A percentile compares a stretch with the other conserved stretches of the same genome.
These are phyloP conservation scores for Acanthis flammea DNA, from an alignment of 2,797 vertebrate species.

Conservation along the genomic window DNA sequence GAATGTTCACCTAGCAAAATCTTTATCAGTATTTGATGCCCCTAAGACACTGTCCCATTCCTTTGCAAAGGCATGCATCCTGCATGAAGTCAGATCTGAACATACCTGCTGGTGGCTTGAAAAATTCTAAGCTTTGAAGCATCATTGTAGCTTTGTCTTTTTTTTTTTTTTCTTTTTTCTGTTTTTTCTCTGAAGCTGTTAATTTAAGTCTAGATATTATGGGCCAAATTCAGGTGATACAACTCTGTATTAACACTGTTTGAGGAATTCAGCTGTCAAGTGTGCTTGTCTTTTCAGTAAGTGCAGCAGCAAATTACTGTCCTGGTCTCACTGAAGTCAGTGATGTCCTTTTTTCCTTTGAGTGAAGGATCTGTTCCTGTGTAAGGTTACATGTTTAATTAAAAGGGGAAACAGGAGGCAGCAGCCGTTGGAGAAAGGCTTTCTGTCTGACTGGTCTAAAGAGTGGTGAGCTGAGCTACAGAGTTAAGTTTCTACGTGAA, in stretches of 20 bases:
- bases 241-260: background rate
- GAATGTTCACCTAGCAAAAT: background rate
- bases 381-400: slow-evolving; percentile 55
- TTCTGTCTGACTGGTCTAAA: background rate
- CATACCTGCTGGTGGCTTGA: background rate
- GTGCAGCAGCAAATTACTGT: background rate
- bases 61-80: background rate
- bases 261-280: background rate
- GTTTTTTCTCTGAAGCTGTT: background rate
- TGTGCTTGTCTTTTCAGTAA: background rate
- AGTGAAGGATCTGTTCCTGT: background rate
- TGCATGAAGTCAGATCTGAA: background rate
- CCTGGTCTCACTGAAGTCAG: background rate
- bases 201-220: background rate
- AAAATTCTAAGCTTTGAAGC: background rate
- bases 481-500: slow-evolving; percentile 5
- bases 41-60: background rate
- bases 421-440: background rate
- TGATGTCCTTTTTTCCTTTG: background rate
- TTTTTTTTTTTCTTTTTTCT: background rate
- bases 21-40: background rate
- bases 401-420: slow-evolving; percentile 12
- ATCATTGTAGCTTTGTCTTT: background rate
- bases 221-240: background rate
- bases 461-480: background rate